These are phyloP conservation scores for Drosophila robusta DNA, from an alignment of 2,888 invertebrate genomes.

Conservation along the genomic window DNA sequence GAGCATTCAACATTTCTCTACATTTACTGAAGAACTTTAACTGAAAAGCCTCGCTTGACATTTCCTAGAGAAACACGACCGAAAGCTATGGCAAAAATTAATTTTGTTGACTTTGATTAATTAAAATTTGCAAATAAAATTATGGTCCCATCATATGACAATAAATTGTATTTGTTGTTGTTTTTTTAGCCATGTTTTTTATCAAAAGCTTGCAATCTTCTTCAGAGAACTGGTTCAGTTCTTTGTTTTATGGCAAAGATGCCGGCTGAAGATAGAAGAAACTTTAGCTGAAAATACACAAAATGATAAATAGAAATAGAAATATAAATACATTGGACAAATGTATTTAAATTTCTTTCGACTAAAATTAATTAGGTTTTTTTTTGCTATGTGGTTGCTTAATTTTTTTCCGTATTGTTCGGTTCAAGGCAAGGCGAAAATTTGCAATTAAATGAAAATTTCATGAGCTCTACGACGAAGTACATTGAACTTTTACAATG, in stretches of 20 bases:
- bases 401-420: constrained; percentile 13
- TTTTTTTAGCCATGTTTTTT: constrained; percentile 12
- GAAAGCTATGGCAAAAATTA: constrained; percentile 20
- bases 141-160: constrained; percentile 39
- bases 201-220: constrained; percentile 60
- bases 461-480: constrained; percentile 58
- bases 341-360: constrained; percentile 17
- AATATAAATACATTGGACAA: neutral
- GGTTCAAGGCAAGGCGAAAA: constrained; percentile 67
- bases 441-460: constrained; percentile 79
- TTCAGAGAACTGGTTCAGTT: constrained; percentile 41
- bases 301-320: constrained; percentile 8
- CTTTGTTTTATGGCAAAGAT: constrained; percentile 4
- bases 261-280: constrained; percentile 19
- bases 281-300: neutral
- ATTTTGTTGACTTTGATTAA: constrained; percentile 52
- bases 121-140: constrained; percentile 35
- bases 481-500: constrained; percentile 59
- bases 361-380: constrained; percentile 24
- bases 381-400: constrained; percentile 10
- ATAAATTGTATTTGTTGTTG: constrained; percentile 49
- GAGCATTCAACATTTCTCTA: neutral
- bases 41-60: too few species aligned
- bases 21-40: constrained; percentile 5
- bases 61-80: constrained; percentile 11